Conservation (phyloP, 2,888 invertebrate genomes). For the Tipula lateralis region DNA sequence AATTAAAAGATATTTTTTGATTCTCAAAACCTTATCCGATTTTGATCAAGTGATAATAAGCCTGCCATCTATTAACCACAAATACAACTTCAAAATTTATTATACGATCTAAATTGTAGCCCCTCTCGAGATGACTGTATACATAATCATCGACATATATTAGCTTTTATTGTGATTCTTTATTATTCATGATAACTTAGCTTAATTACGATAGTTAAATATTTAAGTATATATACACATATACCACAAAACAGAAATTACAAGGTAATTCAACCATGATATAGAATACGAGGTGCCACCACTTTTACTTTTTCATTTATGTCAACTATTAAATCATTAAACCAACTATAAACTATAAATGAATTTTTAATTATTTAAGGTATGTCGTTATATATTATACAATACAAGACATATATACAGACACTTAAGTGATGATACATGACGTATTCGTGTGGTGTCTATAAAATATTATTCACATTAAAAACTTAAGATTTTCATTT, state of each 20-base stretch:
- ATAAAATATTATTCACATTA: background rate
- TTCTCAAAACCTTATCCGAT: too few species aligned
- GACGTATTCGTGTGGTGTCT: background rate
- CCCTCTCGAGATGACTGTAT: too few species aligned
- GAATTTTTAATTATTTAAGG: background rate
- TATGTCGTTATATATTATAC: background rate
- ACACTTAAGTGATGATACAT: background rate
- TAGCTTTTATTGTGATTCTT: too few species aligned
- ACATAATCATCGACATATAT: too few species aligned
- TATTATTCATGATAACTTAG: too few species aligned
- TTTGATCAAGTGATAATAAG: too few species aligned
- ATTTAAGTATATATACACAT: background rate
- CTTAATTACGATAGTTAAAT: too few species aligned
- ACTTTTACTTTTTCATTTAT: background rate
- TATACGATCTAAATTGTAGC: too few species aligned
- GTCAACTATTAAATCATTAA: background rate
- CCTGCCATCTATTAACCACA: too few species aligned
- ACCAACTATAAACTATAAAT: background rate
- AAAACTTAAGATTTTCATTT: background rate
- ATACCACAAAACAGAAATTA: background rate
- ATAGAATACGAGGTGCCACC: too few species aligned
- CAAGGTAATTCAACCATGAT: background rate
- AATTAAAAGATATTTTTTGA: too few species aligned
- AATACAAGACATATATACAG: background rate
- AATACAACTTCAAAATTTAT: too few species aligned